Percentiles rank a stretch among this genome's conserved stretches.
phyloP scores from a whole-genome alignment of 2,797 vertebrate genomes.

The Xiphophorus birchmanni region DNA sequence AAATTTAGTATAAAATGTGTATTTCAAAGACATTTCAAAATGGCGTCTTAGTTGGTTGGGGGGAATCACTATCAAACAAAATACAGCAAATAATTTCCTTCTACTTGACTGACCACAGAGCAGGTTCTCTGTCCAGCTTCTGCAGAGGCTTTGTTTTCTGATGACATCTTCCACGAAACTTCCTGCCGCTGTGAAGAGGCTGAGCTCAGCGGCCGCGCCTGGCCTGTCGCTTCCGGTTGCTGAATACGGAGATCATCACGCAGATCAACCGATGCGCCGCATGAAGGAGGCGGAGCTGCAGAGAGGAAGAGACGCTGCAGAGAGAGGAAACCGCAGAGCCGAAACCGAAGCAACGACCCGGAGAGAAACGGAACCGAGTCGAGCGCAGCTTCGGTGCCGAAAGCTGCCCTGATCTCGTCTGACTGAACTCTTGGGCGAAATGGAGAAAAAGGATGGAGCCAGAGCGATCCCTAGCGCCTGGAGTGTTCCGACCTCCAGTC shows the following conservation, averaged over 20 bases:
- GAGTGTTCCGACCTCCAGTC: conserved; percentile 6
- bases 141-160: neutral
- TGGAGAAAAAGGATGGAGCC: conserved; percentile 60
- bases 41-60: neutral
- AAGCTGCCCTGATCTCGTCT: neutral
- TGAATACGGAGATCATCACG: neutral
- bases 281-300: neutral
- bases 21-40: neutral
- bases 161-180: neutral
- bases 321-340: conserved; percentile 1
- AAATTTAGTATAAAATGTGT: neutral
- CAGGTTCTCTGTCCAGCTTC: neutral
- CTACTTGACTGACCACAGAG: neutral
- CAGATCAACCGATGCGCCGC: neutral
- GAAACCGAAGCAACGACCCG: neutral
- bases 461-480: conserved; percentile 47
- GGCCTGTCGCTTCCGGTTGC: neutral
- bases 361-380: neutral
- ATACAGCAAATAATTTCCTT: neutral
- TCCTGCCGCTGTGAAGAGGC: neutral
- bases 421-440: conserved; percentile 14
- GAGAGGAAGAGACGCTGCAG: neutral
- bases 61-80: neutral
- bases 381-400: neutral
- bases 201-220: neutral